phyloP scores from a whole-genome alignment of 1,140 invertebrate species.

The Sarcophaga peregrina region DNA sequence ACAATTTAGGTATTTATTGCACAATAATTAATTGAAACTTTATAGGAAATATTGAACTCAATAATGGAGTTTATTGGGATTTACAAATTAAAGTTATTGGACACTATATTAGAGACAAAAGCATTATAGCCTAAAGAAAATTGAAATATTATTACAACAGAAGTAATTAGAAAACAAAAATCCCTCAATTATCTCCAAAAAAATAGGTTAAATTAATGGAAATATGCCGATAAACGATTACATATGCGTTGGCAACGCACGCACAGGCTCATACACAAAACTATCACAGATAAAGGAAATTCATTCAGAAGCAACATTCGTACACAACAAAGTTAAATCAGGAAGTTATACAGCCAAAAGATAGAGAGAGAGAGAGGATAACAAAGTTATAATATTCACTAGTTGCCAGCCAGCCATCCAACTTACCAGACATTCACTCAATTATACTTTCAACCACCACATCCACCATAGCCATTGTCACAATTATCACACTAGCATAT shows the following conservation, averaged over 20 bases:
- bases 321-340: neutral
- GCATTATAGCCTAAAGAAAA: no score
- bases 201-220: neutral
- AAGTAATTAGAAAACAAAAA: no score
- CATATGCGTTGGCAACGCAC: slow-evolving; percentile 3
- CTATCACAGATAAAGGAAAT: neutral
- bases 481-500: neutral
- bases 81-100: no score
- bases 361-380: no score
- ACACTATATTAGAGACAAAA: no score
- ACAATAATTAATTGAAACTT: no score
- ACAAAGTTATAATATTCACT: neutral
- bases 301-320: neutral
- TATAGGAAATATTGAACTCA: no score
- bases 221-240: slow-evolving; percentile 18
- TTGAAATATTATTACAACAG: no score
- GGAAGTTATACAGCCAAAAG: no score
- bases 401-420: neutral
- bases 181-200: no score
- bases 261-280: neutral
- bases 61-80: no score
- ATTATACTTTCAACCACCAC: neutral
- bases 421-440: neutral
- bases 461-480: neutral
- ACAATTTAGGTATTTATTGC: no score